These are phyloP conservation scores for Lophura nycthemera DNA, from an alignment of 2,113 vertebrate species.

Conservation along the genomic window DNA sequence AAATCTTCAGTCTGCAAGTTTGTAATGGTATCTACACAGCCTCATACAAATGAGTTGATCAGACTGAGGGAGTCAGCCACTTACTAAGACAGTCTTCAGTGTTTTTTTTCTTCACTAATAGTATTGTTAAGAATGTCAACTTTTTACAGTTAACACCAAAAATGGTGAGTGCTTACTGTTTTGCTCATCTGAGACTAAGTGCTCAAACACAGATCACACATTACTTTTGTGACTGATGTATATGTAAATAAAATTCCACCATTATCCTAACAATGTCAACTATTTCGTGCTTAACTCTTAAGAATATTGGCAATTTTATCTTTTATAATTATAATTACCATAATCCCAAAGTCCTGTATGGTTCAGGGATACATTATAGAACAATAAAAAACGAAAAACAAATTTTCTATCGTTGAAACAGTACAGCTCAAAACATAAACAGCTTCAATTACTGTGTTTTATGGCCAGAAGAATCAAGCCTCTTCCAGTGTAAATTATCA, in stretches of 20 bases:
- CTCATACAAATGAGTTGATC: background rate
- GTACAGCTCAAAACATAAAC: background rate
- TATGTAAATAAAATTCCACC: background rate
- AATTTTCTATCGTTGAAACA: background rate
- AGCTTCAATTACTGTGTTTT: background rate
- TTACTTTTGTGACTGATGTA: background rate
- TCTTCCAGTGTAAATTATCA: background rate
- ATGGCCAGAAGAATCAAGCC: background rate
- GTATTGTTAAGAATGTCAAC: accelerated
- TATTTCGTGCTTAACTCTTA: background rate
- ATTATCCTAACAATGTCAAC: background rate
- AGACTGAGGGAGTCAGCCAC: background rate
- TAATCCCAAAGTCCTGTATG: background rate
- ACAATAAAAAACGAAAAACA: background rate
- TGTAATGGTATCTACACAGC: background rate
- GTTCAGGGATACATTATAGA: background rate
- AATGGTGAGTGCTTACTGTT: background rate
- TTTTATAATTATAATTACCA: background rate
- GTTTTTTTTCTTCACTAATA: background rate
- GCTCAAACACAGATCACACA: background rate
- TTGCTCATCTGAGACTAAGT: background rate
- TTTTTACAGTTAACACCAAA: background rate
- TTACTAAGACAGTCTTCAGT: background rate
- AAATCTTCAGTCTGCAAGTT: background rate
- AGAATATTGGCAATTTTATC: background rate